These are phyloP conservation scores for Trichechus manatus DNA, from an alignment of 2,113 vertebrate genomes.

Conservation along the genomic window DNA sequence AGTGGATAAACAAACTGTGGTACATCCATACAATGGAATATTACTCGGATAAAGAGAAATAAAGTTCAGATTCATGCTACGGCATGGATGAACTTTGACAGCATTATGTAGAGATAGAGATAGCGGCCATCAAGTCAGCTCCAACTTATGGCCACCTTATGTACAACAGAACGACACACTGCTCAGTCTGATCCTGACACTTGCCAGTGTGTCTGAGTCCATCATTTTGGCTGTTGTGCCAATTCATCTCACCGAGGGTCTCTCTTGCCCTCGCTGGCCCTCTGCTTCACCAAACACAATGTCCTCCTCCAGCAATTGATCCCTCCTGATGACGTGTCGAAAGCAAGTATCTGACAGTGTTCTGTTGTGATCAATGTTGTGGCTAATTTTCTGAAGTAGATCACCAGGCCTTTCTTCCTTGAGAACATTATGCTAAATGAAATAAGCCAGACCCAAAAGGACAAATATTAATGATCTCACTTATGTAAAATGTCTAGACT, in stretches of 20 bases:
- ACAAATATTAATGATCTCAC: too few species aligned
- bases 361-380: too few species aligned
- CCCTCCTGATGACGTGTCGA: too few species aligned
- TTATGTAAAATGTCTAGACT: too few species aligned
- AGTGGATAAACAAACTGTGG: too few species aligned
- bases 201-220: neutral
- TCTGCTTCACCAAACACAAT: neutral
- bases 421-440: too few species aligned
- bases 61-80: neutral
- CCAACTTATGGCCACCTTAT: neutral
- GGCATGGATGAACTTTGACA: neutral
- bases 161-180: neutral
- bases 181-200: neutral
- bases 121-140: neutral
- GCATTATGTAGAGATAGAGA: neutral
- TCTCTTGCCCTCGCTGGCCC: too few species aligned
- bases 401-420: too few species aligned
- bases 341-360: neutral
- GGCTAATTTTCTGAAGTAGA: too few species aligned
- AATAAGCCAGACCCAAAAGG: too few species aligned
- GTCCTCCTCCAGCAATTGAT: neutral
- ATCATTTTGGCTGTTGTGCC: neutral
- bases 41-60: neutral
- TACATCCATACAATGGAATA: too few species aligned
- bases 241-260: neutral